A percentile compares a stretch with the other conserved stretches of the same genome.
phyloP scores from a whole-genome alignment of 1,140 invertebrate species.

The Philopotamus ludificatus region DNA sequence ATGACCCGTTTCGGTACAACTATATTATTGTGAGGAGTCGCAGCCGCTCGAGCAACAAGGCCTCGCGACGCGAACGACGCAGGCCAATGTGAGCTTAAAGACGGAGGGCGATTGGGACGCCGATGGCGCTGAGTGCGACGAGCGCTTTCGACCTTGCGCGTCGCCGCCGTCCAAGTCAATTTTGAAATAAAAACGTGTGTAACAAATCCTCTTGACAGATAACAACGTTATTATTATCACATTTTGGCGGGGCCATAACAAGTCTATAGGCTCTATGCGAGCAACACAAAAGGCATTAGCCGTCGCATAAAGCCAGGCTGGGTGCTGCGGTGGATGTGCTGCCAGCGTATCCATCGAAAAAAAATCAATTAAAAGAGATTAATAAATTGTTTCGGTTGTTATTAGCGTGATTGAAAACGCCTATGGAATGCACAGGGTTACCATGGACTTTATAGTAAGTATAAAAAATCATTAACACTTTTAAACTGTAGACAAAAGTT shows the following conservation, averaged over 20 bases:
- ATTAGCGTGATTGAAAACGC: too few species aligned
- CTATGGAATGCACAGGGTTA: too few species aligned
- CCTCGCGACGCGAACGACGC: neutral
- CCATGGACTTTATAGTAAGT: too few species aligned
- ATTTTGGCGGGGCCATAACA: constrained; percentile 41
- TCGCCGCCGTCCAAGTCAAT: constrained; percentile 31
- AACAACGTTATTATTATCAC: constrained; percentile 43
- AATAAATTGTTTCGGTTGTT: too few species aligned
- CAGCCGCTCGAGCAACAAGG: neutral
- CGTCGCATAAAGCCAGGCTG: neutral
- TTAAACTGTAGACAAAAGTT: too few species aligned
- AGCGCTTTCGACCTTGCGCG: too few species aligned
- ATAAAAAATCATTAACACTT: too few species aligned
- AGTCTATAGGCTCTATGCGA: constrained; percentile 24
- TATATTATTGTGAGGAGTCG: constrained; percentile 40
- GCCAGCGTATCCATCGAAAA: too few species aligned
- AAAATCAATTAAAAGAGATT: too few species aligned
- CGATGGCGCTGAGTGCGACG: neutral
- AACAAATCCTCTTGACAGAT: constrained; percentile 43
- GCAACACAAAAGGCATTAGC: constrained; percentile 20
- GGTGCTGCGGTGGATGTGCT: too few species aligned
- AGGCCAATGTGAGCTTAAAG: neutral
- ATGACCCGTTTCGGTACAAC: constrained; percentile 40
- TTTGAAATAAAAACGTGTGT: constrained; percentile 41
- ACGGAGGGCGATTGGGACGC: neutral